These are phyloP conservation scores for Mellivora capensis DNA, from an alignment of 2,113 vertebrate genomes.

Conservation along the genomic window DNA sequence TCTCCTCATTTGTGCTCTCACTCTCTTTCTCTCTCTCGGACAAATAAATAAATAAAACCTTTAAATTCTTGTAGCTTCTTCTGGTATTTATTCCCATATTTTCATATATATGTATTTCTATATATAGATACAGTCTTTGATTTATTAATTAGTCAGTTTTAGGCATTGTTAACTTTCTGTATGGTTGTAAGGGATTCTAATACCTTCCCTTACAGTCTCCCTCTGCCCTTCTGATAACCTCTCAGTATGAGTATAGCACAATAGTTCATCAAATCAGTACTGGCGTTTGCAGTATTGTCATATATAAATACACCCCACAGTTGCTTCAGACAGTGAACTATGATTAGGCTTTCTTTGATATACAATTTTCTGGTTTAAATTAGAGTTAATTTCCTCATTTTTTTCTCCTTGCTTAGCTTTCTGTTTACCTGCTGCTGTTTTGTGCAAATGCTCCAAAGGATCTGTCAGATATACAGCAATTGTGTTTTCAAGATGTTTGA, in stretches of 20 bases:
- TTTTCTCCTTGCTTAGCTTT: neutral
- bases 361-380: neutral
- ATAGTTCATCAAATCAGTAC: neutral
- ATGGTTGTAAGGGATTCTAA: neutral
- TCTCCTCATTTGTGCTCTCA: too few relatives aligned
- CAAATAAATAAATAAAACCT: neutral
- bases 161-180: neutral
- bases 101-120: neutral
- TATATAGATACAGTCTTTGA: neutral
- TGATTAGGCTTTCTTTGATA: neutral
- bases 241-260: neutral
- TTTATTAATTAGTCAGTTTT: neutral
- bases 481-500: neutral
- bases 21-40: too few relatives aligned
- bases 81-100: neutral
- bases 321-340: neutral
- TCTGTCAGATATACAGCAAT: neutral
- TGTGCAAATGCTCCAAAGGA: neutral
- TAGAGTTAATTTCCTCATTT: neutral
- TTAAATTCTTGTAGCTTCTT: neutral
- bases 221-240: neutral
- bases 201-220: neutral
- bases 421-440: neutral
- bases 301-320: neutral
- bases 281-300: neutral